Base-by-base conservation (phyloP, 2,888 invertebrate species). In the Drosophila multiciliata region DNA sequence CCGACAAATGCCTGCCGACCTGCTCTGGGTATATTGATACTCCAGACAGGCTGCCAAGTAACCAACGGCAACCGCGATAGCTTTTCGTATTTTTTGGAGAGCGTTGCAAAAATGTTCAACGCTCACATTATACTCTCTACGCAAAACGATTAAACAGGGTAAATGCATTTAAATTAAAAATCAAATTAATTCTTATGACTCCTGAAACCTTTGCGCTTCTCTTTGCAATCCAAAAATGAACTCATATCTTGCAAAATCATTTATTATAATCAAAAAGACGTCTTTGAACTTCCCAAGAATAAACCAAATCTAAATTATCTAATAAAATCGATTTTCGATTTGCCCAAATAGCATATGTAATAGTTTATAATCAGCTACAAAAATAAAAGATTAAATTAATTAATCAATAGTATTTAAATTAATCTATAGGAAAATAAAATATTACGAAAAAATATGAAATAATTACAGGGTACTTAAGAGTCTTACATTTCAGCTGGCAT, bases 51-150 rank as follows among this genome's bases (percentile, higher is more conserved):
- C 54, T 71, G 70, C 49, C 75, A 59, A 59, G 48, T 61, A 70
- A 76, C 62, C 59, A 50, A 36, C 54, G 29, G 53, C 64, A 42
- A 52, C 54, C 12, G n/a, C 57, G 40, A 66, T 26, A 58, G 61
- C 62, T 61, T 80, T 80, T 42, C 35, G 59, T 55, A 55, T 75
- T 72, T 76, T 74, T 80, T 75, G 59, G 83, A 80, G 76, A 83
- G 83, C 83, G 83, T 80, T 80, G 77, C 80, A 67, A 80, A 80
- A 83, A 80, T 83, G 57, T 57, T 57, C 20, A 42, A 32, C 57
- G 42, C 40, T 42, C 42, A 57, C 57, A 57, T 32, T 57, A 42
- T 42, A 20, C 57, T 42, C 57, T 42, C 9, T 57, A 17, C 11
- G 20, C 20, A 11, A 20, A 11, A 1, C n/a, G 9, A 3, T 3